Evolutionary conservation across 2,888 invertebrate species (phyloP), one percentile per base, ranked within the genome.

Genomic region (Euproctis similis): DNA sequence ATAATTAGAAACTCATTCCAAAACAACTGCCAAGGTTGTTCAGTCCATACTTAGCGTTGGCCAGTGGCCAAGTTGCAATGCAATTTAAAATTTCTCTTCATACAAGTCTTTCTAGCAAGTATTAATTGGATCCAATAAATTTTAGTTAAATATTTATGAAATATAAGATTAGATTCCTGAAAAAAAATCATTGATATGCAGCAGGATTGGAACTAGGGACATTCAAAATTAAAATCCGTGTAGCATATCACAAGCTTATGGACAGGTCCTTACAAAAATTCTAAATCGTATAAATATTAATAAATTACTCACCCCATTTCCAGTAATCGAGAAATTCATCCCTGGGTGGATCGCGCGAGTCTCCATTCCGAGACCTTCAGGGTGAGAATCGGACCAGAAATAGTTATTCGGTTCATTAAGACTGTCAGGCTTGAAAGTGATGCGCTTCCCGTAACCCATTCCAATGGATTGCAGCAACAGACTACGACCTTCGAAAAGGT

Each of bases 341-440:
- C 89, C 89, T 18, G 87, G 87, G 39, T 87, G 86, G 17, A 91
- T 86, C 4, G 90, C 91, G 24, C 89, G 84, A 2, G 89, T 84
- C 60, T 90, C 90, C 59, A 90, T 80, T 26, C 91, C 92, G 34
- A 89, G 75, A 18, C 92, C 92, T 52, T 90, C 90, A 3, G 90
- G 88, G 46, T 90, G 89, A 20, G 89, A 91, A 68, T 93, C 92
- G 12, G 92, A 92, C 92, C 92, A 92, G 70, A 93, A 89, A 62
- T 88, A 91, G 66, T 91, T 90, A 43, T 89, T 85, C 2, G 88
- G 87, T 8, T 74, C 68, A 30, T 88, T 77, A 10, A 87, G 66
- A 2, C 86, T 85, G 41, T 90, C 88, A 0, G 91, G 89, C 47
- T 88, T 85, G 71, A 92, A 92, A 1, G 91, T 91, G 34, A 93